Base-by-base conservation (phyloP, 2,888 invertebrate genomes). In the Pherbina coryleti region DNA sequence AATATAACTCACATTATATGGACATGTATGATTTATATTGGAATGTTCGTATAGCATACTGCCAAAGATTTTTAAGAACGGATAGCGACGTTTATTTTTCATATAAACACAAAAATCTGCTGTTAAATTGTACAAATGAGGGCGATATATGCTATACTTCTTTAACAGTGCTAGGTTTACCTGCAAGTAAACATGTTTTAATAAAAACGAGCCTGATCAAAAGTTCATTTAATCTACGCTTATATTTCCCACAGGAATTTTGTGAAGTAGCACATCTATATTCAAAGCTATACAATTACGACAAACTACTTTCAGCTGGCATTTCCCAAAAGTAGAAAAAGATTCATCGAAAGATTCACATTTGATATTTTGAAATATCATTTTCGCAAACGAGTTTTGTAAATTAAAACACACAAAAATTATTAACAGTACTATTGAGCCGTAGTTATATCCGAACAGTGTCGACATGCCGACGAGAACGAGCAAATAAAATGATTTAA, bases 11-110 rank as follows among this genome's bases (percentile, higher is more conserved):
- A 77, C 77, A 25, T 78, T 19, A 62, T 69, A 78, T 4, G 74
- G 77, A 62, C 77, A 78, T 0, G 77, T 70, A 51, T 78, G 77
- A 69, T 78, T 78, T 0, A 78, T 25, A 55, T 78, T 78, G 14
- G 77, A 62, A 17, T 53, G 1, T 14, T 62, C n/a, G 8, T 0
- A 0, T 2, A 77, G 0, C 31, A 69, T 1, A 19, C 44, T 28
- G 7, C 25, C 5, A 31, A 74, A 17, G 17, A 78, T 69, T 25
- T 62, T 64, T 2, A 69, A 1, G 64, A 77, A 69, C 7, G 62
- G 34, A 34, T 17, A n/a, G 2, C 22, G 34, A 5, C 28, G 22
- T 8, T 14, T 44, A 62, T 71, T 51, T 51, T 11, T 2, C 22
- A 73, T 28, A 17, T 34, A 55, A 22, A 69, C n/a, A 14, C 77